Percentiles rank a stretch among this genome's conserved stretches.
Conservation (phyloP, 2,888 invertebrate genomes). For the Slavum lentiscoides region DNA sequence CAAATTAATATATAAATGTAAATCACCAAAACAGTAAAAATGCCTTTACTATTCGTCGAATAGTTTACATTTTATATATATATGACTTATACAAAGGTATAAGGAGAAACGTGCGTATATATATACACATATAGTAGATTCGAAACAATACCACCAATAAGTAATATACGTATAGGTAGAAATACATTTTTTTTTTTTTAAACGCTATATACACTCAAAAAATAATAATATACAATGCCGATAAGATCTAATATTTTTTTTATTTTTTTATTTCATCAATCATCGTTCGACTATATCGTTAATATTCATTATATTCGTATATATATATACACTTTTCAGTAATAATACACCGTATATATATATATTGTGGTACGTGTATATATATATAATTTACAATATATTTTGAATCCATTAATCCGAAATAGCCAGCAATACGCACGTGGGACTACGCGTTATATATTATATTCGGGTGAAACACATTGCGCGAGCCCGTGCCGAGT, state of each 20-base stretch:
- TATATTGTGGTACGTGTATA: neutral
- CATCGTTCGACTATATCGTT: neutral
- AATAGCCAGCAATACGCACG: neutral
- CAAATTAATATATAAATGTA: conserved; percentile 11
- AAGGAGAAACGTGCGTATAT: neutral
- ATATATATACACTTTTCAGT: neutral
- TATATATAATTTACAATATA: neutral
- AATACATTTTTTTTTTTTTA: neutral
- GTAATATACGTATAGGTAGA: too few species aligned
- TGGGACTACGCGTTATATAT: too few species aligned
- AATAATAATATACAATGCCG: neutral
- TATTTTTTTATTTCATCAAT: neutral
- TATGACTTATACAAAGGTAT: neutral
- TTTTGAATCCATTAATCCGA: conserved; percentile 26
- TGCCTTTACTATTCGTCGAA: conserved; percentile 6
- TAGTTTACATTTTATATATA: conserved; percentile 16
- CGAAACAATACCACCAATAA: neutral
- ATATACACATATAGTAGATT: neutral
- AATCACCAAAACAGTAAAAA: neutral
- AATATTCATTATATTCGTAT: conserved; percentile 12
- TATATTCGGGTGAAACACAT: neutral
- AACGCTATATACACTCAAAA: neutral
- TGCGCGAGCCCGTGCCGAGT: neutral
- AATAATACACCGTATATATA: neutral
- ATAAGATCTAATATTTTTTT: conserved; percentile 2